phyloP scores from a whole-genome alignment of 2,113 vertebrate genomes.

The Planiliza haematocheilus region DNA sequence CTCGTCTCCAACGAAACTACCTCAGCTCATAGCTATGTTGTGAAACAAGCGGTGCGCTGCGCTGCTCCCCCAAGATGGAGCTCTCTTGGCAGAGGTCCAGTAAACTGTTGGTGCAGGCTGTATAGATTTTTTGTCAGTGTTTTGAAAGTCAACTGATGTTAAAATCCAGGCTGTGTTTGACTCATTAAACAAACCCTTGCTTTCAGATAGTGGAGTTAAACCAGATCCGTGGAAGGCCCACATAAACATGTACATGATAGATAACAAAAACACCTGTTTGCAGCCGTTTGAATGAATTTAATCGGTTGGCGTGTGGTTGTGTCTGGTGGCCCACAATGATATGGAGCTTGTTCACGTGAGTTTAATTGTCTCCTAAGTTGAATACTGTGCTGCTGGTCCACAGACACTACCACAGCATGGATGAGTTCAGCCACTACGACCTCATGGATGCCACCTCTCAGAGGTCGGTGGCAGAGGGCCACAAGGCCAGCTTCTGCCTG shows the following conservation, averaged over 20 bases:
- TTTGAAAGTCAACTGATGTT: conserved; percentile 49
- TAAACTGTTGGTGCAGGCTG: conserved; percentile 31
- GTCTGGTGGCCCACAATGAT: background rate
- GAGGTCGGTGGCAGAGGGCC: conserved; percentile 93
- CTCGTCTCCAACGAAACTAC: conserved; percentile 52
- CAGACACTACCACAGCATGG: conserved; percentile 99
- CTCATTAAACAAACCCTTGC: conserved; percentile 37
- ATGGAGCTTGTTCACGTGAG: background rate
- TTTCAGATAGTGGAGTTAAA: conserved; percentile 26
- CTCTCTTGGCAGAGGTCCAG: conserved; percentile 66
- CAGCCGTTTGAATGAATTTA: background rate
- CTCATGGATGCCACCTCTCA: conserved; percentile 90
- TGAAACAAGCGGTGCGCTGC: conserved; percentile 55
- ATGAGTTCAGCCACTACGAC: conserved; percentile 98
- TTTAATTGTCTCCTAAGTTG: background rate
- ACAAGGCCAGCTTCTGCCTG: conserved; percentile 98
- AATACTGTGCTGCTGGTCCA: conserved; percentile 50
- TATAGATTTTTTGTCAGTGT: conserved; percentile 46
- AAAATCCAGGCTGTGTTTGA: conserved; percentile 45
- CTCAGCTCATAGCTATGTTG: conserved; percentile 76
- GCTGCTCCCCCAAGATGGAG: conserved; percentile 60
- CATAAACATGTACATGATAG: background rate
- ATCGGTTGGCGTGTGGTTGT: background rate
- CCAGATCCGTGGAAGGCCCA: background rate
- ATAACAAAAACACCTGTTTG: conserved; percentile 2